Evolutionary conservation across 2,797 vertebrate species (phyloP).

Genomic region (Rhincodon typus): DNA sequence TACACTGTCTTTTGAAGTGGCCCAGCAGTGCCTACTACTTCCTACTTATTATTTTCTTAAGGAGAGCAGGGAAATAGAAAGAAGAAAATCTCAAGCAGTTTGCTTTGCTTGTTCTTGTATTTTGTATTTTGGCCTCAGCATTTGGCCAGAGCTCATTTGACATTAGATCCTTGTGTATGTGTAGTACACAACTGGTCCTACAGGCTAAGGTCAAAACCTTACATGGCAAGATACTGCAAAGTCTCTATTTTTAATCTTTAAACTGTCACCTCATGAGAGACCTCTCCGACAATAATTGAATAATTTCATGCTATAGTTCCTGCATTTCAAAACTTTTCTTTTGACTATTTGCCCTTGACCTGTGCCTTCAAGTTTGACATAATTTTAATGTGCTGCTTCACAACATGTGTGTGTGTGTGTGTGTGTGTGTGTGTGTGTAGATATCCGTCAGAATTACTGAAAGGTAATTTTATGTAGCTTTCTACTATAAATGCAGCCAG

Average conservation of each 20-base stretch:
- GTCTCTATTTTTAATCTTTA: background rate
- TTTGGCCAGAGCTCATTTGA: background rate
- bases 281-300: background rate
- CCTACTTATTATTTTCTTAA: background rate
- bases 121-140: conserved; percentile 19
- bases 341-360: background rate
- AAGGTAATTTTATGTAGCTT: background rate
- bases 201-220: background rate
- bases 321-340: background rate
- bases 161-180: too few species aligned
- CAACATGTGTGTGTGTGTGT: background rate
- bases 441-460: background rate
- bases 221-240: background rate
- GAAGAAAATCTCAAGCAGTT: background rate
- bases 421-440: too few species aligned
- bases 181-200: background rate
- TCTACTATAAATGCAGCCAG: background rate
- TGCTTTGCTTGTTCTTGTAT: background rate
- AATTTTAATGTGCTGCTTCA: background rate
- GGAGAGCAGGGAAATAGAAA: too few species aligned
- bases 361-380: background rate
- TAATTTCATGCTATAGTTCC: background rate
- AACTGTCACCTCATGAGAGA: background rate
- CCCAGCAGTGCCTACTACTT: too few species aligned
- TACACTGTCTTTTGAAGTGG: too few species aligned